Evolutionary conservation across 2,113 vertebrate genomes (phyloP).

Genomic region (zebrafish (Danio rerio)): DNA sequence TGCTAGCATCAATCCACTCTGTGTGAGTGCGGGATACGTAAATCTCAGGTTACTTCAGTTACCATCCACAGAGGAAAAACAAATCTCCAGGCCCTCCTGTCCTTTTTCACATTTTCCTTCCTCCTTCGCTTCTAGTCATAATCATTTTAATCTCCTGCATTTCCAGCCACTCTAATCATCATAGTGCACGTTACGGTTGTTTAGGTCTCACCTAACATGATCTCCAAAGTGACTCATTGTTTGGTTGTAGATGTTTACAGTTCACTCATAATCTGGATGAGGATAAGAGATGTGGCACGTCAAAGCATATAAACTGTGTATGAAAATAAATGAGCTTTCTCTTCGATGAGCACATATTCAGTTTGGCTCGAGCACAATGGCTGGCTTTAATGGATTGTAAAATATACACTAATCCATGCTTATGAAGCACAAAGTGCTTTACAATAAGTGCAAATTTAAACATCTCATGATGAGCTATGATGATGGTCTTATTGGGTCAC

Average conservation of each 20-base stretch:
- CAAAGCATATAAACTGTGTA: conserved; percentile 40
- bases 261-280: conserved; percentile 42
- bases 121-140: not conserved
- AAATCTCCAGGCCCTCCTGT: conserved; percentile 14
- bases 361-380: not conserved
- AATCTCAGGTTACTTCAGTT: conserved; percentile 53
- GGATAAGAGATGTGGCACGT: not conserved
- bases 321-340: conserved; percentile 43
- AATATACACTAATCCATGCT: conserved; percentile 13
- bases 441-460: not conserved
- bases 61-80: conserved; percentile 53
- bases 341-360: conserved; percentile 32
- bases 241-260: conserved; percentile 33
- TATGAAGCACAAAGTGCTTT: not conserved
- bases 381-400: conserved; percentile 18
- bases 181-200: conserved; percentile 23
- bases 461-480: not conserved
- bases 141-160: conserved; percentile 18
- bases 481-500: conserved; percentile 3
- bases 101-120: conserved; percentile 26
- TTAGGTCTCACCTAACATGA: conserved; percentile 27
- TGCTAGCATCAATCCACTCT: conserved; percentile 51
- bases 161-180: conserved; percentile 1
- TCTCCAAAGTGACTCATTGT: conserved; percentile 27
- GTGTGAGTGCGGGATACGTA: conserved; percentile 51